Base-by-base conservation (phyloP, 2,797 vertebrate species). In the Fistularia tabacaria region DNA sequence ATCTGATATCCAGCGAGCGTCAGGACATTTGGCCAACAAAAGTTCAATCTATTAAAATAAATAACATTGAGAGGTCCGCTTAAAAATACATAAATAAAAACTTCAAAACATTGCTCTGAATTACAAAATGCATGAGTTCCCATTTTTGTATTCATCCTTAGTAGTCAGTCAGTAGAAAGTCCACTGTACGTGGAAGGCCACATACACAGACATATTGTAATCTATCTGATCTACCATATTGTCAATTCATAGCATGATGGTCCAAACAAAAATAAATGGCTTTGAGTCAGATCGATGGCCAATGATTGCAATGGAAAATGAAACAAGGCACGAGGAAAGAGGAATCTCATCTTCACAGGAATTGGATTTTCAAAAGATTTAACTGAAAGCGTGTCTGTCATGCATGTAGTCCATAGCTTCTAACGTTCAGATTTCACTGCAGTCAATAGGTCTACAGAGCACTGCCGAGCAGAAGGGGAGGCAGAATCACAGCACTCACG, bases 341-440 rank as follows among this genome's bases (percentile, higher is more conserved):
- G 58, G 76, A 78, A 84, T 83, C 84, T 81, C 81, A 85, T 86
- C 80, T 87, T 69, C 66, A 54, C 54, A 10, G 79, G 76, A 84
- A 89, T 83, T 88, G 83, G 87, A 84, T 88, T 89, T 87, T 80
- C 40, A 79, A 62, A 82, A 86, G 84, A 85, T 87, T 88, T 86
- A 78, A 82, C 79, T 45, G 65, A 51, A 73, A 56, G 65, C 36
- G 49, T 3, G 50, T 76, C 65, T 69, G 61, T 69, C 77, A 69
- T 81, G 80, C 71, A 77, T 78, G 74, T 71, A 36, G 59, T 65
- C 54, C 61, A 25, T 41, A 12, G 59, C 58, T 55, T 69, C 62
- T 51, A 47, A 63, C 55, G 6, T 55, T 73, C 65, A 38, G 59
- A 73, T 68, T 75, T 70, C 71, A 67, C 65, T 56, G 56, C 57